Evolutionary conservation across 2,888 invertebrate genomes (phyloP).

Genomic region (Agonopterix subpropinquella): DNA sequence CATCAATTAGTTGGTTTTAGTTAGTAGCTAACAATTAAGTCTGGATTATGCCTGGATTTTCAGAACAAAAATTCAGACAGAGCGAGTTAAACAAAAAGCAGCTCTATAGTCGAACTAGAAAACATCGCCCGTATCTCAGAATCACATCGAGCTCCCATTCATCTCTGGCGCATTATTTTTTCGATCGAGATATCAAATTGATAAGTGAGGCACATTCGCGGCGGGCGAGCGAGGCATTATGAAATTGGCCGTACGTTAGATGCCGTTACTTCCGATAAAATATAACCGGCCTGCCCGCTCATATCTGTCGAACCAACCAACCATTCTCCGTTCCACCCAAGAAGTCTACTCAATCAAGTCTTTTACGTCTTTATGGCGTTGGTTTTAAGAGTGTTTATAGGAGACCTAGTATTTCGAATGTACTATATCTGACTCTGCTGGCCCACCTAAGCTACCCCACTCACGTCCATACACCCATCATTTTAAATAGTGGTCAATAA

Average conservation of each 20-base stretch:
- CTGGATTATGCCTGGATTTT: too few relatives aligned
- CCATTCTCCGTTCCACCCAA: constrained; percentile 2
- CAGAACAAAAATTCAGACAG: too few relatives aligned
- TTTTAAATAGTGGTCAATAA: constrained; percentile 43
- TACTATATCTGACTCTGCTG: too few relatives aligned
- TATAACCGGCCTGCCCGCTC: constrained; percentile 67
- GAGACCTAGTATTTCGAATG: too few relatives aligned
- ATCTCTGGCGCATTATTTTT: constrained; percentile 60
- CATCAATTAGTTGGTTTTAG: too few relatives aligned
- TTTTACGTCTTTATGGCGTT: too few relatives aligned
- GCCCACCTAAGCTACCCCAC: too few relatives aligned
- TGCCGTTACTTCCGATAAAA: constrained; percentile 73
- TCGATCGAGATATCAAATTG: constrained; percentile 73
- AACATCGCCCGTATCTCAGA: constrained; percentile 1
- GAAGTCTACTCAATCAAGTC: too few relatives aligned
- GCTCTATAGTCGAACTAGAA: neutral
- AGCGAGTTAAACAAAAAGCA: neutral
- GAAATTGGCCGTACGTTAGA: constrained; percentile 75
- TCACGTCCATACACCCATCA: constrained; percentile 28
- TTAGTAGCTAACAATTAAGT: too few relatives aligned
- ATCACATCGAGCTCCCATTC: constrained; percentile 13
- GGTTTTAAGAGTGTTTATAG: too few relatives aligned
- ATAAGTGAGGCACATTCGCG: constrained; percentile 70
- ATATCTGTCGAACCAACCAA: constrained; percentile 62
- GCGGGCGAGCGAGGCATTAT: constrained; percentile 63